phyloP scores from a whole-genome alignment of 2,113 vertebrate genomes.

The Melanostigma gelatinosum region DNA sequence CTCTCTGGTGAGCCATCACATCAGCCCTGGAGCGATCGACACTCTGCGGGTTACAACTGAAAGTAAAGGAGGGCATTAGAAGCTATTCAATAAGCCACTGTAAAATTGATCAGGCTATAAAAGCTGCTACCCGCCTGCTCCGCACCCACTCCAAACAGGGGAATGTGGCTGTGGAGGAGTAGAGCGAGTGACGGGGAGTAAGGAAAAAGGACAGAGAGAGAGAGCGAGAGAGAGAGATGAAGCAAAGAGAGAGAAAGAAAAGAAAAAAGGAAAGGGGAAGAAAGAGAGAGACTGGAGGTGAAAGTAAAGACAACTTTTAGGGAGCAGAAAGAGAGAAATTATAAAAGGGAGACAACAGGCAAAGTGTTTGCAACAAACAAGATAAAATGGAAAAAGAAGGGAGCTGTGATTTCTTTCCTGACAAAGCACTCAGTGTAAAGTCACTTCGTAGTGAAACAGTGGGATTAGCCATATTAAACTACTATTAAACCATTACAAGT shows the following conservation, averaged over 20 bases:
- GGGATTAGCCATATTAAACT: background rate
- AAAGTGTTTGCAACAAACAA: background rate
- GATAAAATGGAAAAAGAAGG: background rate
- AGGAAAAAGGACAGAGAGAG: background rate
- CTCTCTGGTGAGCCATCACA: constrained; percentile 59
- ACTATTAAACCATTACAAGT: background rate
- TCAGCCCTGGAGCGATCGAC: constrained; percentile 55
- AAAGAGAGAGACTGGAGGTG: background rate
- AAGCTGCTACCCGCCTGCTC: constrained; percentile 51
- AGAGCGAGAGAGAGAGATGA: background rate
- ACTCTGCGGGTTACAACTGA: constrained; percentile 76
- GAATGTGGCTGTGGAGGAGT: constrained; percentile 36
- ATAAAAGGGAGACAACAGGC: background rate
- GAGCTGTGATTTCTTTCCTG: constrained; percentile 16
- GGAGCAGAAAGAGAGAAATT: background rate
- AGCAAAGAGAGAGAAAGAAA: background rate
- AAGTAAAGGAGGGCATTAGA: constrained; percentile 84
- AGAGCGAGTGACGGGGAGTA: background rate
- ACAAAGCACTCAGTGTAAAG: constrained; percentile 31
- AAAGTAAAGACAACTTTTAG: background rate
- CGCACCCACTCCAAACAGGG: constrained; percentile 7
- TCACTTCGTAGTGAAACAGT: background rate
- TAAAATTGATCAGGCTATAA: constrained; percentile 83
- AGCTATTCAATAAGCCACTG: constrained; percentile 82
- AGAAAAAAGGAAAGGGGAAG: background rate